Base-by-base conservation (phyloP, 2,113 vertebrate genomes). In the Thunnus maccoyii region DNA sequence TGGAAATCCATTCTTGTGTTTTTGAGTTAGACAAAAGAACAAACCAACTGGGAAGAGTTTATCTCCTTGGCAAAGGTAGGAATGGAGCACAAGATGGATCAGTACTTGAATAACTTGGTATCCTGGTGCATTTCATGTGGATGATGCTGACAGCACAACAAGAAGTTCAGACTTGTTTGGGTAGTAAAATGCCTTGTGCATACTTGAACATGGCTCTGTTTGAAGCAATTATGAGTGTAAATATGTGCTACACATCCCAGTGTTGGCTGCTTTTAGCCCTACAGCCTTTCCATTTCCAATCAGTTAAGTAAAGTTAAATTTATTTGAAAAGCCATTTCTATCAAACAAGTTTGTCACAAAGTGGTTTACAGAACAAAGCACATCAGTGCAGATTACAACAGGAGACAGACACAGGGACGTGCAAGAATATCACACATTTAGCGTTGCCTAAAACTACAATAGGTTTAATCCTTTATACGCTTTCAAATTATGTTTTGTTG, bases 181-280 rank as follows among this genome's bases (percentile, higher is more conserved):
- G 27, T 51, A 18, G 47, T 44, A 56, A 82, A 82, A 79, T 64
- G 51, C 10, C 25, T 1, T 63, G 57, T 25, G 71, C 68, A 54
- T 66, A 74, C 20, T 78, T 63, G 50, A 82, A 78, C 61, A 11
- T 20, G 72, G 47, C 10, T 73, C 6, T 67, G 83, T 88, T 86
- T 81, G 78, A 91, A 47, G 83, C 71, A 76, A 73, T 86, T 85
- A 63, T 72, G 27, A 76, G 60, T 1, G 32, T 61, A 76, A 85
- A 86, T 65, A 84, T 47, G 63, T 78, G 70, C 51, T 4, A 10
- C 48, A 30, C 30, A 25, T 67, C 58, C 57, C 63, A 41, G 54
- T 20, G 51, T 63, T 47, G 72, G 62, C 73, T 64, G 79, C 62
- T 71, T 46, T 80, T 63, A 77, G 20, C 41, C 18, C 47, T 50